A percentile compares a stretch with the other conserved stretches of the same genome.
These are phyloP conservation scores for Calameuta idolon DNA, from an alignment of 2,888 invertebrate species.

Conservation along the genomic window DNA sequence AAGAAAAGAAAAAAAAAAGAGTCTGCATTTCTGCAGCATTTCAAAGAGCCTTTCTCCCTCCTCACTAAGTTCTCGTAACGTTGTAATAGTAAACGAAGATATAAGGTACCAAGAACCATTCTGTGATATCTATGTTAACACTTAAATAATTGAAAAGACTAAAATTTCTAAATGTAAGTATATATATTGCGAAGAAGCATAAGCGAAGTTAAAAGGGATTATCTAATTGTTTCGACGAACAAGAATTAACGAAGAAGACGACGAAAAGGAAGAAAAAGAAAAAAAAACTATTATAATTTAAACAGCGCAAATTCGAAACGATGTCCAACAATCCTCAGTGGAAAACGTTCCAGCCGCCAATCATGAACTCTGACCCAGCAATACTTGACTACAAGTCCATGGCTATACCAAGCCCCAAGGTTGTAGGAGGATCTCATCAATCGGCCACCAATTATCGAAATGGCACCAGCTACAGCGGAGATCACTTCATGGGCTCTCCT, in stretches of 20 bases:
- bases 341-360: slow-evolving; percentile 92
- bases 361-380: slow-evolving; percentile 83
- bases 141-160: slow-evolving; percentile 68
- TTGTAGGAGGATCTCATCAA: slow-evolving; percentile 55
- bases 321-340: slow-evolving; percentile 91
- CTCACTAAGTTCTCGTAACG: slow-evolving; percentile 62
- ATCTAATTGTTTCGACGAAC: slow-evolving; percentile 32
- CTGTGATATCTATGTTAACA: slow-evolving; percentile 73
- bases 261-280: slow-evolving; percentile 24
- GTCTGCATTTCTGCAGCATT: slow-evolving; percentile 57
- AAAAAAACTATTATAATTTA: slow-evolving; percentile 14
- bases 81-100: slow-evolving; percentile 59
- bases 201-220: slow-evolving; percentile 28
- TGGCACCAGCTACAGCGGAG: slow-evolving; percentile 71
- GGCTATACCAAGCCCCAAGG: slow-evolving; percentile 70
- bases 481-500: slow-evolving; percentile 66
- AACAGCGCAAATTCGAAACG: slow-evolving; percentile 56
- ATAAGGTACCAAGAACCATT: slow-evolving; percentile 72
- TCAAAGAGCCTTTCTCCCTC: slow-evolving; percentile 61
- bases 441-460: slow-evolving; percentile 69
- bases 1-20: slow-evolving; percentile 13
- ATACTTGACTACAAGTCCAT: slow-evolving; percentile 86
- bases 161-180: slow-evolving; percentile 67
- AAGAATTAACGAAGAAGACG: slow-evolving; percentile 26
- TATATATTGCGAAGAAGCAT: slow-evolving; percentile 46